These are phyloP conservation scores for Epinephelus malabaricus DNA, from an alignment of 2,797 vertebrate genomes.

Conservation along the genomic window DNA sequence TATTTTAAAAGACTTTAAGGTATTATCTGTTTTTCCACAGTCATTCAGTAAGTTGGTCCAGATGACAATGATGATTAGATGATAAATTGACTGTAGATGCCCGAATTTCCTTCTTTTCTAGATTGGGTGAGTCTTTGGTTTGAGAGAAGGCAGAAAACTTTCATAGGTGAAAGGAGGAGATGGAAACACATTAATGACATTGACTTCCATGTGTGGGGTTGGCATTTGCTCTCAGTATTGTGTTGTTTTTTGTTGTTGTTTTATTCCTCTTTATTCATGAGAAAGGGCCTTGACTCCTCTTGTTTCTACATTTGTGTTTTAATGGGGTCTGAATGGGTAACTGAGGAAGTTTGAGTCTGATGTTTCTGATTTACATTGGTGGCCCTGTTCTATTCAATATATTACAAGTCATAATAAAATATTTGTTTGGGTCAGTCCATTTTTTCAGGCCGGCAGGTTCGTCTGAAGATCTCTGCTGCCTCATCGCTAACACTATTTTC, in stretches of 20 bases:
- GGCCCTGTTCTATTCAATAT: background rate
- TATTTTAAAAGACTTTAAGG: background rate
- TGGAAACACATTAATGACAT: background rate
- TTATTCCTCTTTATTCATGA: background rate
- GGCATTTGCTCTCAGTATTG: background rate
- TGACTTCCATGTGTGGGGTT: background rate
- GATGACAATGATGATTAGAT: constrained; percentile 3
- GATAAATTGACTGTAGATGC: constrained; percentile 16
- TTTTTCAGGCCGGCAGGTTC: background rate
- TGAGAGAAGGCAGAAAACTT: constrained; percentile 3
- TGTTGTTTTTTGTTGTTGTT: background rate
- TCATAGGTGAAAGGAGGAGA: background rate
- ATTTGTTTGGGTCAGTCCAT: background rate
- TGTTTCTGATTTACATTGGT: background rate
- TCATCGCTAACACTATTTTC: background rate
- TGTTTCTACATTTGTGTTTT: background rate
- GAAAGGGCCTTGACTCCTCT: background rate
- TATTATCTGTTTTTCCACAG: constrained; percentile 1
- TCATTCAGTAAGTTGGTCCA: background rate
- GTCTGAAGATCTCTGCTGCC: background rate
- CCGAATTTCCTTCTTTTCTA: background rate
- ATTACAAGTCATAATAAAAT: background rate
- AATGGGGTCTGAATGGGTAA: background rate
- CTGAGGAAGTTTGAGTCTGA: background rate
- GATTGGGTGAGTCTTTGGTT: background rate